Conservation (phyloP, 2,113 vertebrate genomes). For the Xenopus borealis region DNA sequence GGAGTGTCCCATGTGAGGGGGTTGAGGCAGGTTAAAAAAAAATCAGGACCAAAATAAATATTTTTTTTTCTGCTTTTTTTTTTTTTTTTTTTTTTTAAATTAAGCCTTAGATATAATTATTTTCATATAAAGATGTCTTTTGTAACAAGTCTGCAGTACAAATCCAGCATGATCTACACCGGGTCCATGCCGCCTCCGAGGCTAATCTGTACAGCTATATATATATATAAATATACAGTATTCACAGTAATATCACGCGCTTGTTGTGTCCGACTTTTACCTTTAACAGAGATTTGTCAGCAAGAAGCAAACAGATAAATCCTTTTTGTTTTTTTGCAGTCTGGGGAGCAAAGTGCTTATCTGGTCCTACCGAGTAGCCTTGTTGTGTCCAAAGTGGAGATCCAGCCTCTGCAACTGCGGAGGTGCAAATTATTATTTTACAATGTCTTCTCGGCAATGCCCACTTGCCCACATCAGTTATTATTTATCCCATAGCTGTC, state of each 20-base stretch:
- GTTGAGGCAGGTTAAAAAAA: conserved; percentile 24
- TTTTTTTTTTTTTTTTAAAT: conserved; percentile 50
- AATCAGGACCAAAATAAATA: conserved; percentile 70
- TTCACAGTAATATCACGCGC: conserved; percentile 78
- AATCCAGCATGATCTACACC: conserved; percentile 67
- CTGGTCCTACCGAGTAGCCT: conserved; percentile 56
- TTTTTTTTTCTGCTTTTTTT: conserved; percentile 47
- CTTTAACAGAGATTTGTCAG: conserved; percentile 50
- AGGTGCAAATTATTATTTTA: conserved; percentile 51
- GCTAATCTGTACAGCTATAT: conserved; percentile 37
- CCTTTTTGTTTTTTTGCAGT: conserved; percentile 47
- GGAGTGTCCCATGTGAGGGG: background rate
- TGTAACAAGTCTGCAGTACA: conserved; percentile 60
- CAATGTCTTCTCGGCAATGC: conserved; percentile 55
- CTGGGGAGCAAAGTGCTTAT: conserved; percentile 63
- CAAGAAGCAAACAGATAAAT: conserved; percentile 45
- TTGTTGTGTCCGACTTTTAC: conserved; percentile 55
- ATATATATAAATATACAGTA: conserved; percentile 63
- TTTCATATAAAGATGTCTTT: conserved; percentile 58
- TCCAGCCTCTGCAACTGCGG: conserved; percentile 52
- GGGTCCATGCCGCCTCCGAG: conserved; percentile 50
- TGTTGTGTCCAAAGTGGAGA: conserved; percentile 55
- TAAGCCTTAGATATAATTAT: conserved; percentile 21
- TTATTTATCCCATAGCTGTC: conserved; percentile 89
- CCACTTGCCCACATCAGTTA: conserved; percentile 41